Conservation (phyloP, 2,113 vertebrate species). For the Aleadryas rufinucha region DNA sequence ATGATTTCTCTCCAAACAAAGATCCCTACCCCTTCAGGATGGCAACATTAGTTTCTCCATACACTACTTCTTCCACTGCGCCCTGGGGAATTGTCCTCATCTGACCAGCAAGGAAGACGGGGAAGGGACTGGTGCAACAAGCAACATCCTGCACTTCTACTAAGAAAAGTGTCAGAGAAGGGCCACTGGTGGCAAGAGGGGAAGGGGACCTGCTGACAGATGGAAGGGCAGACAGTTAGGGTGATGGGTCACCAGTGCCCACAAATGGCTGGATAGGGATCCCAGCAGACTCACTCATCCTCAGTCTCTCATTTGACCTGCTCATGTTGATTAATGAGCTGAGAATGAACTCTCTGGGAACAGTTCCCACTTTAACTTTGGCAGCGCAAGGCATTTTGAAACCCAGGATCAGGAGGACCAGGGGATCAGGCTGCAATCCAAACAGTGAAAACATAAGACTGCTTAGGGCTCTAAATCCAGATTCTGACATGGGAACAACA, state of each 20-base stretch:
- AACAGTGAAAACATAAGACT: not conserved
- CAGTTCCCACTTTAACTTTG: not conserved
- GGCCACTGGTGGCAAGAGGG: not conserved
- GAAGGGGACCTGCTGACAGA: not conserved
- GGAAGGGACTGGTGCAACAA: not conserved
- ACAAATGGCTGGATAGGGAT: not conserved
- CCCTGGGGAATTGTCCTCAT: not conserved
- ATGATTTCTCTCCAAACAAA: not conserved
- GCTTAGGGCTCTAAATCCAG: not conserved
- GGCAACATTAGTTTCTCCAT: not conserved
- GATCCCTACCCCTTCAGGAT: not conserved
- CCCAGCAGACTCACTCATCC: not conserved
- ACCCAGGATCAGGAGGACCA: not conserved
- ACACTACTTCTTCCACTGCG: not conserved
- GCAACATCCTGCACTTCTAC: not conserved
- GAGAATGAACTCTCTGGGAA: not conserved
- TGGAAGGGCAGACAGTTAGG: not conserved
- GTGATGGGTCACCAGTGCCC: not conserved
- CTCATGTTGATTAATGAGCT: conserved; percentile 18
- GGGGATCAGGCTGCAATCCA: not conserved
- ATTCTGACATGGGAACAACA: conserved; percentile 14
- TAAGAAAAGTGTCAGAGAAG: not conserved
- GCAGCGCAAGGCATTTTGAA: conserved; percentile 22
- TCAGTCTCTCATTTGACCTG: not conserved
- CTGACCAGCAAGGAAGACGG: not conserved